phyloP scores from a whole-genome alignment of 2,888 invertebrate species.

The Oscheius myriophilus region DNA sequence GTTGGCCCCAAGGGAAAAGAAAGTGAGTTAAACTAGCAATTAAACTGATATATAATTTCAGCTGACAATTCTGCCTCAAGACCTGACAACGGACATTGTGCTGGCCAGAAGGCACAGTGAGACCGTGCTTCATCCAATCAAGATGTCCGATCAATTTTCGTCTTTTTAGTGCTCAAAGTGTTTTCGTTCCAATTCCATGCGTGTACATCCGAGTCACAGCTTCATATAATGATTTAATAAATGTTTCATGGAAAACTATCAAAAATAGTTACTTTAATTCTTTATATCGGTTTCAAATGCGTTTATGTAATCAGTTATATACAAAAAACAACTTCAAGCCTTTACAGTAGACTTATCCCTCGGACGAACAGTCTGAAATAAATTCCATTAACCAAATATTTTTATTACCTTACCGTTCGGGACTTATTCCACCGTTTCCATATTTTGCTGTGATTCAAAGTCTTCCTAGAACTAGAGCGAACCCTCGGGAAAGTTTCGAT shows the following conservation, averaged over 20 bases:
- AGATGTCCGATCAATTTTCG: conserved; percentile 23
- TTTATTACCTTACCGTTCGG: too few species aligned
- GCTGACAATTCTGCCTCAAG: conserved; percentile 36
- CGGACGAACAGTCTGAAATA: too few species aligned
- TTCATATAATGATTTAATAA: not conserved
- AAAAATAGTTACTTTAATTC: too few species aligned
- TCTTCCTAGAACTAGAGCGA: conserved; percentile 2
- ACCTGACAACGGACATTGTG: conserved; percentile 42
- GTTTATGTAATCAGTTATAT: too few species aligned
- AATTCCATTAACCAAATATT: too few species aligned
- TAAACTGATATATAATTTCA: conserved; percentile 9
- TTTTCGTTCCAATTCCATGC: conserved; percentile 23
- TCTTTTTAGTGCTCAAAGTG: conserved; percentile 20
- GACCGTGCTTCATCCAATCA: conserved; percentile 9
- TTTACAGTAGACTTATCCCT: too few species aligned
- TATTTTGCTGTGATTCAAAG: too few species aligned
- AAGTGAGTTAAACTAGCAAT: not conserved
- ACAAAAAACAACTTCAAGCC: too few species aligned
- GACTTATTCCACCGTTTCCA: too few species aligned
- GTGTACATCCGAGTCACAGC: conserved; percentile 7
- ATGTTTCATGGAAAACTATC: conserved; percentile 12
- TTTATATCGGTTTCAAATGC: not conserved
- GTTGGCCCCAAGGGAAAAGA: conserved; percentile 3
- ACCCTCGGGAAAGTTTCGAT: conserved; percentile 12
- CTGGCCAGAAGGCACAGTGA: conserved; percentile 49